Conservation (phyloP, 2,888 invertebrate species). For the Sycophila texana region DNA sequence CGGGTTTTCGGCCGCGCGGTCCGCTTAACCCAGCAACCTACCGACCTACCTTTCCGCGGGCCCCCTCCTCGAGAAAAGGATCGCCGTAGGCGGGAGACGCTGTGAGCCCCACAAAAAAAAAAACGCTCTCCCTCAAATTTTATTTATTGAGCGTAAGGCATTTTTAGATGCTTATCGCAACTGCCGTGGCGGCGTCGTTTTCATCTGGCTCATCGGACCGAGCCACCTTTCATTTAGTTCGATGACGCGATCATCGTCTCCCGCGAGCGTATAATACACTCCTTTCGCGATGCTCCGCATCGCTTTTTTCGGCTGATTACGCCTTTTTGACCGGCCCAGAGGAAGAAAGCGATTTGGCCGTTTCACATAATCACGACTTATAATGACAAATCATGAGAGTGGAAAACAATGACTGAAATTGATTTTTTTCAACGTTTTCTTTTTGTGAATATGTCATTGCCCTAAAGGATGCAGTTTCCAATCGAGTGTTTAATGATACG, state of each 20-base stretch:
- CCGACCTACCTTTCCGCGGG: slow-evolving; percentile 40
- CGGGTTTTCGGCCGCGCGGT: slow-evolving; percentile 32
- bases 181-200: not conserved
- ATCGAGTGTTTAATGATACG: too few relatives aligned
- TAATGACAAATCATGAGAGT: too few relatives aligned
- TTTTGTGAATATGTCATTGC: too few relatives aligned
- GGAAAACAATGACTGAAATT: too few relatives aligned
- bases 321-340: too few relatives aligned
- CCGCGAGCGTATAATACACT: not conserved
- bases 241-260: slow-evolving; percentile 3
- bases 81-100: not conserved
- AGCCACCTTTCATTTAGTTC: not conserved
- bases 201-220: not conserved
- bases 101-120: not conserved
- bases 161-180: slow-evolving; percentile 13
- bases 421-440: too few relatives aligned
- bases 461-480: too few relatives aligned
- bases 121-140: not conserved
- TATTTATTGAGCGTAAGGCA: slow-evolving; percentile 10
- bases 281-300: not conserved
- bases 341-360: too few relatives aligned
- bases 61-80: not conserved
- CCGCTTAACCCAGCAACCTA: slow-evolving; percentile 46
- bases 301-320: not conserved
- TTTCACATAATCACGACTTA: too few relatives aligned